phyloP scores from a whole-genome alignment of 2,797 vertebrate genomes.

The Oryzias sinensis region DNA sequence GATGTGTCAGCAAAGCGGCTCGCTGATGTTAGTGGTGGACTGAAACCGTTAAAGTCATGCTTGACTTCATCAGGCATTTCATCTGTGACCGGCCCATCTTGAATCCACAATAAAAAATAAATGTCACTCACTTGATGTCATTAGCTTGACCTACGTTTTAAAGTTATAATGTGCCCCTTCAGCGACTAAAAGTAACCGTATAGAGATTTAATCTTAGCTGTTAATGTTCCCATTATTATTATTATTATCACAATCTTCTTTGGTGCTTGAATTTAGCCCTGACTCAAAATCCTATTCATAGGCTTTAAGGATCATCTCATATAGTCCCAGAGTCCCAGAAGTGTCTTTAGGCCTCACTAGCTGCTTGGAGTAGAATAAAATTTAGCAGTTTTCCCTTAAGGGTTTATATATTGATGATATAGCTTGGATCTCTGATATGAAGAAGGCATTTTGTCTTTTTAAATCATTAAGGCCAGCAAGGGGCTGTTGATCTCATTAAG shows the following conservation, averaged over 20 bases:
- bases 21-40: constrained; percentile 42
- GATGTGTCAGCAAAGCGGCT: constrained; percentile 55
- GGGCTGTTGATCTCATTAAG: background rate
- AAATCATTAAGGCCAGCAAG: background rate
- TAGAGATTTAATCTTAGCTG: background rate
- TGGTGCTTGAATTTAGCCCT: background rate
- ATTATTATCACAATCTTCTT: constrained; percentile 5
- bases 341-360: constrained; percentile 22
- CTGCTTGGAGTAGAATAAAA: constrained; percentile 13
- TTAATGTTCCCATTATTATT: background rate
- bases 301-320: constrained; percentile 8
- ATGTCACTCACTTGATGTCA: background rate
- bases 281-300: constrained; percentile 5
- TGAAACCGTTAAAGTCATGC: constrained; percentile 43
- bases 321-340: constrained; percentile 13
- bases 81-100: constrained; percentile 30
- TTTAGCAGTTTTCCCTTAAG: constrained; percentile 4
- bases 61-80: constrained; percentile 56
- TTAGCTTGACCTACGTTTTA: constrained; percentile 4
- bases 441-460: background rate
- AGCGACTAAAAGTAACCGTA: background rate
- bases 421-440: background rate
- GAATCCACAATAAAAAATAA: constrained; percentile 11
- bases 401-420: constrained; percentile 15
- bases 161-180: too few relatives aligned